Percentiles rank a stretch among this genome's conserved stretches.
Conservation (phyloP, 2,888 invertebrate species). For the Caenorhabditis sp. region DNA sequence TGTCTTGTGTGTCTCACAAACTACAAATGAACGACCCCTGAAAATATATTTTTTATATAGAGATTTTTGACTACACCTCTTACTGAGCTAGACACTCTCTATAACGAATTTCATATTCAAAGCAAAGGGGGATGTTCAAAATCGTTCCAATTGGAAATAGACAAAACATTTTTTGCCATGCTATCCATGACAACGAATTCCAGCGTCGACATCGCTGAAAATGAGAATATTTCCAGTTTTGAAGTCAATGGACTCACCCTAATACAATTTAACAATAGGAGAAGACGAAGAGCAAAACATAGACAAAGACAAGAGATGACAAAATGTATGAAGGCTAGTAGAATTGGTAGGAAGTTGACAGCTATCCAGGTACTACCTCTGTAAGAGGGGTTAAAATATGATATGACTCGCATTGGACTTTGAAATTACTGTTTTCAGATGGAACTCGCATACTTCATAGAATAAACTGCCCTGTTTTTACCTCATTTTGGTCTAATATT, state of each 20-base stretch:
- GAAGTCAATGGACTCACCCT: conserved; percentile 42
- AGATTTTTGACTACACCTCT: not conserved
- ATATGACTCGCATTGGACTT: too few relatives aligned
- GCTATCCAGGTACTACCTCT: conserved; percentile 53
- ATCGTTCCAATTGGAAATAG: conserved; percentile 56
- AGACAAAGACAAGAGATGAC: conserved; percentile 42
- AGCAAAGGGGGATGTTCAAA: conserved; percentile 50
- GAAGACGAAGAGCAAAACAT: conserved; percentile 46
- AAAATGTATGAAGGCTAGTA: conserved; percentile 51
- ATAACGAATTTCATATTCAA: conserved; percentile 53
- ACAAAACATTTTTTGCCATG: conserved; percentile 56
- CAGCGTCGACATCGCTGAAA: conserved; percentile 54
- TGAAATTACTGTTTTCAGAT: too few relatives aligned
- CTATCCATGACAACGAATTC: conserved; percentile 54
- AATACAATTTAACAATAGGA: conserved; percentile 49
- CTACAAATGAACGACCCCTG: conserved; percentile 40
- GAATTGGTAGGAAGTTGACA: conserved; percentile 49
- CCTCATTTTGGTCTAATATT: too few relatives aligned
- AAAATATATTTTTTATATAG: conserved; percentile 4
- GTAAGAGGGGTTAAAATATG: too few relatives aligned
- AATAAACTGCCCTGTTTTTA: too few relatives aligned
- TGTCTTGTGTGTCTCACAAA: conserved; percentile 7
- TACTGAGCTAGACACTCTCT: conserved; percentile 28
- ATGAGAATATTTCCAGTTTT: too few relatives aligned
- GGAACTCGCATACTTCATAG: too few relatives aligned